Evolutionary conservation across 2,113 vertebrate species (phyloP), one percentile per base, ranked within the genome.

Genomic region (Cebus imitator): DNA sequence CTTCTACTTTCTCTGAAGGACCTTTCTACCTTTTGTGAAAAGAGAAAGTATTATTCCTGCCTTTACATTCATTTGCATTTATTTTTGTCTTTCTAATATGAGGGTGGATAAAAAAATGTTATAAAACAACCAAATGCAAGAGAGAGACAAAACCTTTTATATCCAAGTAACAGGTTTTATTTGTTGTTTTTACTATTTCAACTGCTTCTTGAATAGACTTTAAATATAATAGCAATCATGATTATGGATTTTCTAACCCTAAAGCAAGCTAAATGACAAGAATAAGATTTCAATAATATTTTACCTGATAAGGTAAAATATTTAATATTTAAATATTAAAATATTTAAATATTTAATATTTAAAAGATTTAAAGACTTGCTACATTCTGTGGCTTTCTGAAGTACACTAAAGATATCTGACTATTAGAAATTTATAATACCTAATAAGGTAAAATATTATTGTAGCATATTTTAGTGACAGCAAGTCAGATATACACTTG

Each of bases 201-300:
- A 50, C 92, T 97, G 75, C 98, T n/a, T 91, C 55, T 92, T 97
- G 89, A 83, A 93, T 95, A 86, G 18, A 70, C 25, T 95, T 92
- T 96, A 97, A 66, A 87, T 95, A 79, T 58, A 85, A 37, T 73
- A 55, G 40, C 95, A 95, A 91, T 95, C 94, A 82, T 97, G 98
- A 98, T 97, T 98, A 97, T 95, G 95, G 92, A 97, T 98, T 98
- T 94, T 98, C 72, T 94, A 20, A 96, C 86, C 78, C 35, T 94
- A 72, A 95, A 91, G 20, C 96, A 98, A 93, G 81, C 79, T 93
- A 64, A 97, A 97, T 92, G 82, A 94, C 13, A 87, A 96, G 76
- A 96, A 96, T 52, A 17, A 52, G 14, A 52, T 52, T 52, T 52
- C 50, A 52, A 52, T 52, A 16, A 52, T 52, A 52, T 52, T 52